These are phyloP conservation scores for Ceramica pisi DNA, from an alignment of 2,888 invertebrate species.

Conservation along the genomic window DNA sequence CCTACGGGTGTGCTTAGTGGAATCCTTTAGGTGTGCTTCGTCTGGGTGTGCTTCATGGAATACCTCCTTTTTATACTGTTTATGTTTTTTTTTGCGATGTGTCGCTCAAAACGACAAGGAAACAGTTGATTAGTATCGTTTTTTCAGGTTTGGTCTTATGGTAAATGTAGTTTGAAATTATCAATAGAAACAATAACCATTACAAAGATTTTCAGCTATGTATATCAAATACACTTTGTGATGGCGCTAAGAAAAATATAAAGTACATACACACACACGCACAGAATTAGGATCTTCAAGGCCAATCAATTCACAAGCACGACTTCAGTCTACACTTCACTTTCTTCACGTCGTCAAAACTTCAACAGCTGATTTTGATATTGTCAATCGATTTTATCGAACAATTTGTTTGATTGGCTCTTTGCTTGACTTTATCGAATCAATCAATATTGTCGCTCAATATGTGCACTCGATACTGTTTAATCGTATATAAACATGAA, in stretches of 20 bases:
- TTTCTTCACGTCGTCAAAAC: neutral
- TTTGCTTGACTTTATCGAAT: conserved; percentile 23
- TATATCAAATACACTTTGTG: no score
- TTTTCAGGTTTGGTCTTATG: neutral
- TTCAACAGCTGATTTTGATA: conserved; percentile 17
- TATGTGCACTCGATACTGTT: conserved; percentile 10
- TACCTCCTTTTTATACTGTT: no score
- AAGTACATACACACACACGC: no score
- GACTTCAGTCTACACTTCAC: no score
- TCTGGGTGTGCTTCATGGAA: no score
- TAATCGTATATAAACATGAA: conserved; percentile 10
- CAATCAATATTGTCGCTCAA: conserved; percentile 13
- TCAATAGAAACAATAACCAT: neutral
- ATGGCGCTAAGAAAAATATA: no score
- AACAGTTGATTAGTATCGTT: neutral
- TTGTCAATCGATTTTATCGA: conserved; percentile 30
- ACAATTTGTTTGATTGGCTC: conserved; percentile 7
- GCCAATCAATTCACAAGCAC: neutral
- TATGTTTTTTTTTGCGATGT: no score
- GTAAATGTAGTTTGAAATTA: neutral
- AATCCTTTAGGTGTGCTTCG: no score
- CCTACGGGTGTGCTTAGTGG: no score
- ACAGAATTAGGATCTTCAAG: neutral
- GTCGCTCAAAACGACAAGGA: no score
- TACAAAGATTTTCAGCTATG: neutral